These are phyloP conservation scores for Tetragonula carbonaria DNA, from an alignment of 2,888 invertebrate genomes.

Conservation along the genomic window DNA sequence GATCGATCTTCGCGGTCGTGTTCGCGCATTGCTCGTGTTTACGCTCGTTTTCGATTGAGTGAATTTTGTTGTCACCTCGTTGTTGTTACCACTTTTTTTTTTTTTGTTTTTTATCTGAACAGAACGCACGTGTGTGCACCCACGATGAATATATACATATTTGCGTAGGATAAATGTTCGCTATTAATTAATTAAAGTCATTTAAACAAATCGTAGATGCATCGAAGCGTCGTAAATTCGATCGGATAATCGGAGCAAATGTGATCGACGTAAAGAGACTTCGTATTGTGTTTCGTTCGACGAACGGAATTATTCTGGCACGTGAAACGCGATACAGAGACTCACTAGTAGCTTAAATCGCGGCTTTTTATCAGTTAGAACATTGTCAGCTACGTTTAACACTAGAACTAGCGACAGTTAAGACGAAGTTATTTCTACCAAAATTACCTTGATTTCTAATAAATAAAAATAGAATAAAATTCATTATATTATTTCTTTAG, in stretches of 20 bases:
- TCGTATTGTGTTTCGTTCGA: not conserved
- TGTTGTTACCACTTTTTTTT: no score
- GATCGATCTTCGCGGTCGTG: slow-evolving; percentile 1
- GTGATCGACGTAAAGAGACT: not conserved
- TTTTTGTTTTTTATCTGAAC: not conserved
- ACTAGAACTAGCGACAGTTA: no score
- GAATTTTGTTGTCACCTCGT: no score
- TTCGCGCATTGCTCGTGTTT: no score
- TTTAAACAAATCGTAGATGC: not conserved
- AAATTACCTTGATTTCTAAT: no score
- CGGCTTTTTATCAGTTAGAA: not conserved
- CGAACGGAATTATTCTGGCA: not conserved
- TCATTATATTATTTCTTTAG: no score
- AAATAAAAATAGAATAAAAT: no score
- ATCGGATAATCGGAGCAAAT: not conserved
- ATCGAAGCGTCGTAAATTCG: not conserved
- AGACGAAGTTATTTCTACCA: no score
- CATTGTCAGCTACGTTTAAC: not conserved
- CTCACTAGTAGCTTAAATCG: not conserved
- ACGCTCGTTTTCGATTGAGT: not conserved
- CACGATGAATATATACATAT: no score
- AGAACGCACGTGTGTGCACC: no score
- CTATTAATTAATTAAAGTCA: not conserved
- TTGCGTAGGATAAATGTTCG: not conserved
- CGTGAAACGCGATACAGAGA: not conserved